Evolutionary conservation across 2,797 vertebrate species (phyloP).

Genomic region (Capromys pilorides): DNA sequence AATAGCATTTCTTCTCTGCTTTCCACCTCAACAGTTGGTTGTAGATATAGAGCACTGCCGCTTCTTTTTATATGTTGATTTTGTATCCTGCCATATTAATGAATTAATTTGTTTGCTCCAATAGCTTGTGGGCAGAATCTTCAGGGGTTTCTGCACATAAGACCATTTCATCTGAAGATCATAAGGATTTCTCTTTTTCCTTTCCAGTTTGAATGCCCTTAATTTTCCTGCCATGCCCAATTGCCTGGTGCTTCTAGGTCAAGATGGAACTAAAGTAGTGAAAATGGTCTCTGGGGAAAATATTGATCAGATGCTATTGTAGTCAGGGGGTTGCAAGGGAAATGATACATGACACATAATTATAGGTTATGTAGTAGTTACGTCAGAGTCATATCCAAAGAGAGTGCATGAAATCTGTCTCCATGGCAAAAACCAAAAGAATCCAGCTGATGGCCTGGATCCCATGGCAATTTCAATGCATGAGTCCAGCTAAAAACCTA

Average conservation of each 20-base stretch:
- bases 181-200: not conserved
- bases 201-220: not conserved
- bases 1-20: not conserved
- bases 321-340: too few relatives aligned
- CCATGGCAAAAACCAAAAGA: too few relatives aligned
- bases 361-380: too few relatives aligned
- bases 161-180: not conserved
- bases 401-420: too few relatives aligned
- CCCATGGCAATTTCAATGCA: too few relatives aligned
- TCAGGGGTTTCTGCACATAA: not conserved
- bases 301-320: not conserved
- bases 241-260: not conserved
- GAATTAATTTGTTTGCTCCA: not conserved
- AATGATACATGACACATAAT: too few relatives aligned
- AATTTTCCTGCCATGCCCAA: not conserved
- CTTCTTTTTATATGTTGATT: not conserved
- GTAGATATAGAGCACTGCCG: not conserved
- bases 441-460: too few relatives aligned
- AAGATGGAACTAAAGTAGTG: not conserved
- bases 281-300: too few relatives aligned
- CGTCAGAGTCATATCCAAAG: too few relatives aligned
- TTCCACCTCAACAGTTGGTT: not conserved
- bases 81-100: not conserved
- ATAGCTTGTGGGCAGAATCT: not conserved
- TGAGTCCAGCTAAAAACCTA: too few relatives aligned